phyloP scores from a whole-genome alignment of 2,888 invertebrate species.

The Daptonema setosum region DNA sequence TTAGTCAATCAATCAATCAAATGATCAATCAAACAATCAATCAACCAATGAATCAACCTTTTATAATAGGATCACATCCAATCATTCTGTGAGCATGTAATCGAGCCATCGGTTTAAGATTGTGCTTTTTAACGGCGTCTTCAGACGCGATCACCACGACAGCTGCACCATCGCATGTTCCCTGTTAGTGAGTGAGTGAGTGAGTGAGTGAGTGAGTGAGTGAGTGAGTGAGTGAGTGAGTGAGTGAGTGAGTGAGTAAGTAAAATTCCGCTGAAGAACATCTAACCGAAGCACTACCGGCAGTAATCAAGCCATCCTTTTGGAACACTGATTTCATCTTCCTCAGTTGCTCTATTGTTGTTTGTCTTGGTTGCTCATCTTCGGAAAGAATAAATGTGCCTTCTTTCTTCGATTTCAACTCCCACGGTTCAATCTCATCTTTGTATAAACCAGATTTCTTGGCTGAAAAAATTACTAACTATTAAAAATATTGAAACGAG shows the following conservation, averaged over 20 bases:
- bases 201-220: too few species aligned
- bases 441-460: slow-evolving; percentile 69
- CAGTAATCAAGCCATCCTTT: slow-evolving; percentile 77
- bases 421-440: slow-evolving; percentile 64
- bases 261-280: too few species aligned
- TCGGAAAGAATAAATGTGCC: slow-evolving; percentile 47
- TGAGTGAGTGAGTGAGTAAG: too few species aligned
- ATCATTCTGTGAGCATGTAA: slow-evolving; percentile 73
- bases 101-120: slow-evolving; percentile 67
- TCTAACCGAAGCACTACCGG: slow-evolving; percentile 58
- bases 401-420: slow-evolving; percentile 54
- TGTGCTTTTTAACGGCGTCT: slow-evolving; percentile 54
- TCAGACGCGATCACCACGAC: slow-evolving; percentile 74
- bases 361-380: slow-evolving; percentile 77
- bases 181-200: too few species aligned
- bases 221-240: too few species aligned
- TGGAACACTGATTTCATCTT: slow-evolving; percentile 76
- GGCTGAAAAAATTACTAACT: too few species aligned
- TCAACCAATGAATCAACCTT: too few species aligned
- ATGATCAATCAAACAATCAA: too few species aligned
- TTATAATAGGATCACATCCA: slow-evolving; percentile 75
- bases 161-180: slow-evolving; percentile 89
- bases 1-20: too few species aligned
- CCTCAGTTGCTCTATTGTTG: slow-evolving; percentile 57
- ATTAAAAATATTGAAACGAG: too few species aligned